phyloP scores from a whole-genome alignment of 1,140 invertebrate genomes.

The Drosophila sucinea region DNA sequence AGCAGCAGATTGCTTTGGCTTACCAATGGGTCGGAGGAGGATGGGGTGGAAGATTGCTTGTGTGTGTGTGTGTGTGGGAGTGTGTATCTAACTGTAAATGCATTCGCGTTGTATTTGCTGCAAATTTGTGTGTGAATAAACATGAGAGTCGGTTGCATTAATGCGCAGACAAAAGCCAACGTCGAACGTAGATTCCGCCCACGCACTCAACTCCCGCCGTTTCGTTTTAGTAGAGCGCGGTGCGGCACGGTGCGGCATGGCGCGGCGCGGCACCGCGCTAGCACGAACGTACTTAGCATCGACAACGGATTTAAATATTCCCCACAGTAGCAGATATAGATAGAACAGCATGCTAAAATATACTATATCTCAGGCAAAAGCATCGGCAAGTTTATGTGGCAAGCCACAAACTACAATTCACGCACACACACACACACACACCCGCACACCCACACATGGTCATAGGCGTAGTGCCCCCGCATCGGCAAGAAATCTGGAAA shows the following conservation, averaged over 20 bases:
- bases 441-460: constrained; percentile 11
- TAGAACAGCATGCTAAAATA: constrained; percentile 67
- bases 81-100: constrained; percentile 51
- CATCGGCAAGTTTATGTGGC: constrained; percentile 73
- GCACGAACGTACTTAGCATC: constrained; percentile 28
- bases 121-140: constrained; percentile 81
- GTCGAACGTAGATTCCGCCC: constrained; percentile 29
- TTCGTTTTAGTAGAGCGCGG: neutral
- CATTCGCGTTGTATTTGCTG: constrained; percentile 71
- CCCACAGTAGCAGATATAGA: constrained; percentile 25
- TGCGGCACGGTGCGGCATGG: neutral
- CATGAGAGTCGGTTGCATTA: constrained; percentile 80
- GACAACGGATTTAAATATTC: constrained; percentile 72
- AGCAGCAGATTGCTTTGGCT: constrained; percentile 52
- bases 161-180: constrained; percentile 79
- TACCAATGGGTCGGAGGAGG: constrained; percentile 33
- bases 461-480: neutral
- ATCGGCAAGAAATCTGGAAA: too few species aligned
- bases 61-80: constrained; percentile 14
- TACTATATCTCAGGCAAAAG: constrained; percentile 50
- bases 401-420: constrained; percentile 61
- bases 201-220: constrained; percentile 8
- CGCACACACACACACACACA: constrained; percentile 19
- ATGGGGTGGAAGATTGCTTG: neutral
- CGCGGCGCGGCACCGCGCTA: neutral